Conservation (phyloP, 2,797 vertebrate species). For the Rhabdomys pumilio region DNA sequence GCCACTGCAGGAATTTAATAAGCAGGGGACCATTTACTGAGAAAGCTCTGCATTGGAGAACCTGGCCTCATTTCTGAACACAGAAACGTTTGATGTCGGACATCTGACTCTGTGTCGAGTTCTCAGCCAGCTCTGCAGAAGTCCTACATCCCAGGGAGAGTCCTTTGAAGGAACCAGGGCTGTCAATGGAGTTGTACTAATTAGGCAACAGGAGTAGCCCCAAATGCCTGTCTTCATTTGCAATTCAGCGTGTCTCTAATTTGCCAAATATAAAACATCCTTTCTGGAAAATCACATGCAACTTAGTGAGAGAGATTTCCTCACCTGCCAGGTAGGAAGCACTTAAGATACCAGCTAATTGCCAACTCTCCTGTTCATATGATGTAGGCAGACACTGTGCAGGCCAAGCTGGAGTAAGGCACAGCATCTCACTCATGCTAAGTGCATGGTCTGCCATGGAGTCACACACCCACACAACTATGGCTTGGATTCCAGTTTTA, state of each 20-base stretch:
- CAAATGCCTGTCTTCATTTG: conserved; percentile 65
- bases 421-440: not conserved
- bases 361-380: no score
- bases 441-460: not conserved
- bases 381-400: not conserved
- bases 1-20: conserved; percentile 66
- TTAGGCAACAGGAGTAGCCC: conserved; percentile 62
- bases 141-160: not conserved
- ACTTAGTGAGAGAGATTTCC: conserved; percentile 2
- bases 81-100: conserved; percentile 68
- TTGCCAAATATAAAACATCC: conserved; percentile 46
- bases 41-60: conserved; percentile 49
- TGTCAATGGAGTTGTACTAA: conserved; percentile 71
- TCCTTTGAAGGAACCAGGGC: conserved; percentile 75
- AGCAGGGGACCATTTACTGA: not conserved
- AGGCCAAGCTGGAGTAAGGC: not conserved
- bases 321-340: not conserved
- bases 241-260: conserved; percentile 75
- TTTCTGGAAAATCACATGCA: conserved; percentile 50
- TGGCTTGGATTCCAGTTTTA: not conserved
- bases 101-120: conserved; percentile 65
- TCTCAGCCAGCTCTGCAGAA: conserved; percentile 56
- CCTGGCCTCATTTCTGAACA: conserved; percentile 57
- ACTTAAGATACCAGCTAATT: no score
- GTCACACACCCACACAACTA: not conserved